Evolutionary conservation across 23 tunicate genomes (phyloP).

Genomic region (Styela plicata): DNA sequence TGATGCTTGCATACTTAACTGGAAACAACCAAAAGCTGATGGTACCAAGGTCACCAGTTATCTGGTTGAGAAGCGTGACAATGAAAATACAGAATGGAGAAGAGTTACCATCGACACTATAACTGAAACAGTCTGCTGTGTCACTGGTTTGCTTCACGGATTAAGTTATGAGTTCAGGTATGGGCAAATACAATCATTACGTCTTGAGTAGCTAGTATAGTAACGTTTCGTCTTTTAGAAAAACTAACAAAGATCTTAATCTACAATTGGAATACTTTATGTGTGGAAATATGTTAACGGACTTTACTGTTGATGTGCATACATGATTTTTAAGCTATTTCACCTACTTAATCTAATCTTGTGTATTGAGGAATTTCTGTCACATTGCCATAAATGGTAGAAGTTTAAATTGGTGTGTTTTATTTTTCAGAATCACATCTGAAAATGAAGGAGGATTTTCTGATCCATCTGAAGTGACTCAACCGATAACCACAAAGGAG

Average conservation of each 20-base stretch:
- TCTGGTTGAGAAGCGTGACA: conserved; percentile 74
- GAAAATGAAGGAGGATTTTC: conserved; percentile 80
- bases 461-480: conserved; percentile 73
- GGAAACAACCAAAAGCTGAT: conserved; percentile 86
- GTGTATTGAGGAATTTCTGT: too few relatives aligned
- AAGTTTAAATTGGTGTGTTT: neutral
- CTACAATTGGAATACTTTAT: neutral
- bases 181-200: neutral
- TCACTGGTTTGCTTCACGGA: conserved; percentile 73
- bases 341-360: too few relatives aligned
- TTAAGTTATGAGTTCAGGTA: conserved; percentile 69
- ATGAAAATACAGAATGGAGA: conserved; percentile 71
- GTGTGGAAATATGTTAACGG: too few relatives aligned
- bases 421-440: conserved; percentile 46
- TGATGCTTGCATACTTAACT: conserved; percentile 76
- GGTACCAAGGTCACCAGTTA: conserved; percentile 53
- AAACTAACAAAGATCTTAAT: conserved; percentile 1
- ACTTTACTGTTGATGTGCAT: too few relatives aligned
- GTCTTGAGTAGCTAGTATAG: too few relatives aligned
- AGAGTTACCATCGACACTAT: conserved; percentile 64
- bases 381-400: too few relatives aligned
- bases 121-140: conserved; percentile 69
- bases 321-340: too few relatives aligned
- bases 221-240: too few relatives aligned
- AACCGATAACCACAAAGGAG: conserved; percentile 65